Evolutionary conservation across 2,113 vertebrate genomes (phyloP), one percentile per base, ranked within the genome.

Genomic region (Lagenorhynchus albirostris): DNA sequence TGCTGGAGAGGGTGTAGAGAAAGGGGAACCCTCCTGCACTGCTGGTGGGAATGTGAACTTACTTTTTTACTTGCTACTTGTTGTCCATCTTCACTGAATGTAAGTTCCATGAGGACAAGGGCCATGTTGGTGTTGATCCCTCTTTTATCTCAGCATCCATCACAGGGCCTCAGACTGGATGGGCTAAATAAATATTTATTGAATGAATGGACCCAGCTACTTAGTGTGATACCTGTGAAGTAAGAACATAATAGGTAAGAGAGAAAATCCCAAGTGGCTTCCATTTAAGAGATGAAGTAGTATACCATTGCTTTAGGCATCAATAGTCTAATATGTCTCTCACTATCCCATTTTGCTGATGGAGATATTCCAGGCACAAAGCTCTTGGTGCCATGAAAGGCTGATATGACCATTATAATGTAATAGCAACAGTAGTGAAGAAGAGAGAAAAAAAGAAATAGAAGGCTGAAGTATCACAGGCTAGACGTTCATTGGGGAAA

Each of bases 321-420:
- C 74, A 50, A 0, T 81, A 87, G 25, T 76, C 63, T 44, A 38
- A 29, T 50, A 21, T 15, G 14, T 47, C 89, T 95, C 74, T 41
- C 38, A 62, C 29, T 93, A 1, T 55, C 38, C 41, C 81, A 58
- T 95, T 93, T 98, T 88, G 20, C 92, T 92, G 86, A 95, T 81
- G 71, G 80, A 97, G 93, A 71, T 79, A 77, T 53, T 85, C 41
- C 44, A 65, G 83, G 47, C 67, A 91, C 60, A 90, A 94, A 92
- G 76, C 74, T 94, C 88, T 79, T 89, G 89, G 76, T 96, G 82
- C 58, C 62, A 50, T 21, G 20, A 86, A 96, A 95, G 95, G 91
- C 79, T 79, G 76, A 92, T 97, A 85, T 71, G 38, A 62, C 70
- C 71, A 91, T 96, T 96, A 44, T 14, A 70, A 92, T 0, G 9